Evolutionary conservation across 2,888 invertebrate species (phyloP).

Genomic region (Drosophila rubida): DNA sequence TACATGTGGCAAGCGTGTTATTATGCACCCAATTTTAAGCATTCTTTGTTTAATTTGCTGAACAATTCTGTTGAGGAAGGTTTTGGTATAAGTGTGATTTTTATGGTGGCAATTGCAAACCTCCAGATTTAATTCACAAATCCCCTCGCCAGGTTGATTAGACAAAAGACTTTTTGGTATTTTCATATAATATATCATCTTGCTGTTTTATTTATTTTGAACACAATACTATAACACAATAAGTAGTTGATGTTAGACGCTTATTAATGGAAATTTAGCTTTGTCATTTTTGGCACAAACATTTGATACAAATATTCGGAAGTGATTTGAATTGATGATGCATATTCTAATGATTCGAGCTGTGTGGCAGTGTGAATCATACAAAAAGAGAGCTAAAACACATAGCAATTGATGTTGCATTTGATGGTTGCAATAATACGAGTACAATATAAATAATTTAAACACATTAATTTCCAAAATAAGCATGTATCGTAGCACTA

Average conservation of each 20-base stretch:
- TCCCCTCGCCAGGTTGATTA: neutral
- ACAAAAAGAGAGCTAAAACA: slow-evolving; percentile 8
- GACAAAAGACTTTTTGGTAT: neutral
- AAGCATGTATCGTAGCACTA: slow-evolving; percentile 31
- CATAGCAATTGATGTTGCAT: slow-evolving; percentile 14
- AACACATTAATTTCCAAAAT: slow-evolving; percentile 42
- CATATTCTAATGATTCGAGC: slow-evolving; percentile 7
- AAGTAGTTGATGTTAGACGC: slow-evolving; percentile 59
- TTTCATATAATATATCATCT: slow-evolving; percentile 56
- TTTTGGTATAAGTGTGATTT: neutral
- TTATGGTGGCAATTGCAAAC: neutral
- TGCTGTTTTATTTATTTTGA: slow-evolving; percentile 70
- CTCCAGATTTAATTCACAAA: neutral
- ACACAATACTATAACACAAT: slow-evolving; percentile 63
- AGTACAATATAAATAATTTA: slow-evolving; percentile 60
- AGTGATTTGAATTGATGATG: slow-evolving; percentile 42
- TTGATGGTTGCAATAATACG: slow-evolving; percentile 22
- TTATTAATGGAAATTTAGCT: slow-evolving; percentile 31
- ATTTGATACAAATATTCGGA: slow-evolving; percentile 83
- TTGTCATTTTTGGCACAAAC: slow-evolving; percentile 62
- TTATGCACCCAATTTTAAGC: too few relatives aligned
- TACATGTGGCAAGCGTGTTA: too few relatives aligned
- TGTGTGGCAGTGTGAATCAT: slow-evolving; percentile 6
- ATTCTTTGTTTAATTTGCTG: neutral
- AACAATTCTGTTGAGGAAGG: too few relatives aligned